Evolutionary conservation across 2,797 vertebrate species (phyloP), one percentile per base, ranked within the genome.

Genomic region (Catostomus latipinnis): DNA sequence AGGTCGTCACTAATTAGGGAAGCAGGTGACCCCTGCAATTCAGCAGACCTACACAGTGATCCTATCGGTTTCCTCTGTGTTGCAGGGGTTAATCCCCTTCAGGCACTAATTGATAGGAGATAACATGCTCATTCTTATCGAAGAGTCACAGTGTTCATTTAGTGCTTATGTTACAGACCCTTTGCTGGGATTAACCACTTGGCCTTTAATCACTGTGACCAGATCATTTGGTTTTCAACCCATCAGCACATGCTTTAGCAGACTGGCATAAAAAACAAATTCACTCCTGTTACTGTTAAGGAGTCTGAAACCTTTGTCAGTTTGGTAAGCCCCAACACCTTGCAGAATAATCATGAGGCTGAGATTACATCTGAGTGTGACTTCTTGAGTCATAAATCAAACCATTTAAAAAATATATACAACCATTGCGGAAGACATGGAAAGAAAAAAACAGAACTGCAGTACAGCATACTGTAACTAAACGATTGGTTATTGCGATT

Each of bases 51-150:
- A 74, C 22, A 52, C 16, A 10, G 34, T 61, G 74, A 82, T 79
- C 76, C 71, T 57, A 76, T 71, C 81, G 43, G 62, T 5, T 68
- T 68, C 73, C 80, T 75, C 80, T 78, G 52, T 61, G 78, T 58
- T 50, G n/a, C 58, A 65, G 75, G 67, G 88, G 88, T 93, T 94
- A 94, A 94, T 94, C 93, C 92, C 87, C 89, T 90, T 93, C 92
- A 92, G 92, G 93, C 92, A 91, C 93, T 94, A 94, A 94, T 93
- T 93, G 94, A 94, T 93, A 91, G 93, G 91, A 90, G 93, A 94
- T 93, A 94, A 94, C 90, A 88, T 89, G 49, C 84, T 63, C 79
- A 76, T 78, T 88, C 77, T 92, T 82, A 92, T 81, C 71, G 78
- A 71, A 46, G 86, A 87, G 87, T 84, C 81, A 69, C 80, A 79